Conservation (phyloP, 2,888 invertebrate species). For the Pristionchus entomophagus region DNA sequence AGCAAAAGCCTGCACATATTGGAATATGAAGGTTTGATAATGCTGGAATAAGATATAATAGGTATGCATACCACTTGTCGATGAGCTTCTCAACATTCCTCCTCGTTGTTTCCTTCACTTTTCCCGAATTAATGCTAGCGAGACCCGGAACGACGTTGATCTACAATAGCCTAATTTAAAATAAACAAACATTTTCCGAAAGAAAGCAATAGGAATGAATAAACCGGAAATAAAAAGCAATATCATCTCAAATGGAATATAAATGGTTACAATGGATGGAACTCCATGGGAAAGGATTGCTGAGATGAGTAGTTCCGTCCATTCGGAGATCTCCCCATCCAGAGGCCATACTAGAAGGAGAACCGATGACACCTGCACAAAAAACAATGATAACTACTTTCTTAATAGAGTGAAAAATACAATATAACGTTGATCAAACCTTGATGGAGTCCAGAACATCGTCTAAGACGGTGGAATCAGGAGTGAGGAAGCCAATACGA, state of each 20-base stretch:
- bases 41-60: neutral
- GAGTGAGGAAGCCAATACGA: conserved; percentile 68
- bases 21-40: too few species aligned
- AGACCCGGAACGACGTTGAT: conserved; percentile 69
- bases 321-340: conserved; percentile 77
- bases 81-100: conserved; percentile 62
- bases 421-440: conserved; percentile 37
- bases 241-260: neutral
- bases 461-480: conserved; percentile 58
- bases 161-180: neutral
- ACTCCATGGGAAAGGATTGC: conserved; percentile 76
- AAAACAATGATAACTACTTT: too few species aligned
- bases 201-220: too few species aligned
- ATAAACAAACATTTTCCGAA: neutral
- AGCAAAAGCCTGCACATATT: neutral
- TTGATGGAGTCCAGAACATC: conserved; percentile 68
- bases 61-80: conserved; percentile 57
- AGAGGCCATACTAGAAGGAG: conserved; percentile 85
- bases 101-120: conserved; percentile 67
- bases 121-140: conserved; percentile 58
- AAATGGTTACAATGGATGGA: conserved; percentile 78
- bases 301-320: conserved; percentile 65
- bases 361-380: conserved; percentile 85
- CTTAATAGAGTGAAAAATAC: too few species aligned
- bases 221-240: too few species aligned